A percentile compares a stretch with the other conserved stretches of the same genome.
Conservation (phyloP, 2,113 vertebrate genomes). For the Falcunculus frontatus region DNA sequence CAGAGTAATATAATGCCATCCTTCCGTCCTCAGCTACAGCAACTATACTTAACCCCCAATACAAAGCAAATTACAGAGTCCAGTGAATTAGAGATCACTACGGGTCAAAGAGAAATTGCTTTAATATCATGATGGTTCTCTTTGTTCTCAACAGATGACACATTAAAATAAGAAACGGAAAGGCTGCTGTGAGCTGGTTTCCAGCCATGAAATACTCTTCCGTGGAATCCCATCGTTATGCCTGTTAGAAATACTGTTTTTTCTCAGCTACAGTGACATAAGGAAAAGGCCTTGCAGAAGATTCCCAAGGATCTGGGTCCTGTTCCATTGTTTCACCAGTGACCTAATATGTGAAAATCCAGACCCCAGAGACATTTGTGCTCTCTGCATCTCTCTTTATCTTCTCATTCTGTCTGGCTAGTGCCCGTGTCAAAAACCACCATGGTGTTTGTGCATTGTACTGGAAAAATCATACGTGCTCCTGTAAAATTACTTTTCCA, state of each 20-base stretch:
- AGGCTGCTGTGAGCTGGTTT: not conserved
- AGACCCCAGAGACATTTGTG: not conserved
- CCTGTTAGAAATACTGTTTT: not conserved
- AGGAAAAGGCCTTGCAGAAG: not conserved
- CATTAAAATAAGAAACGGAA: not conserved
- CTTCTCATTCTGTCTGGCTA: not conserved
- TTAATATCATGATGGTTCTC: conserved; percentile 15
- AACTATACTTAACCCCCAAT: not conserved
- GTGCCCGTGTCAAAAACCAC: not conserved
- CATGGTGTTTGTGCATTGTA: not conserved
- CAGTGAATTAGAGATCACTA: conserved; percentile 23
- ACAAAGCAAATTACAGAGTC: conserved; percentile 18
- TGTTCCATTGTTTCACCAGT: not conserved
- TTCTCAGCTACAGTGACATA: not conserved
- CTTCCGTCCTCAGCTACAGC: not conserved
- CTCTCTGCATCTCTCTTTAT: not conserved
- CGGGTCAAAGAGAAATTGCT: conserved; percentile 31
- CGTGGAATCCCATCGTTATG: not conserved
- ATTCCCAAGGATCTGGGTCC: not conserved
- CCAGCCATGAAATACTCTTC: not conserved
- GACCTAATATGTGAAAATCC: not conserved
- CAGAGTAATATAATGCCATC: not conserved
- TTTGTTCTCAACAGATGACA: conserved; percentile 23
- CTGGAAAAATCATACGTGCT: not conserved
- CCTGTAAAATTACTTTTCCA: not conserved